These are phyloP conservation scores for Ceratina australensis DNA, from an alignment of 1,140 invertebrate species.

Conservation along the genomic window DNA sequence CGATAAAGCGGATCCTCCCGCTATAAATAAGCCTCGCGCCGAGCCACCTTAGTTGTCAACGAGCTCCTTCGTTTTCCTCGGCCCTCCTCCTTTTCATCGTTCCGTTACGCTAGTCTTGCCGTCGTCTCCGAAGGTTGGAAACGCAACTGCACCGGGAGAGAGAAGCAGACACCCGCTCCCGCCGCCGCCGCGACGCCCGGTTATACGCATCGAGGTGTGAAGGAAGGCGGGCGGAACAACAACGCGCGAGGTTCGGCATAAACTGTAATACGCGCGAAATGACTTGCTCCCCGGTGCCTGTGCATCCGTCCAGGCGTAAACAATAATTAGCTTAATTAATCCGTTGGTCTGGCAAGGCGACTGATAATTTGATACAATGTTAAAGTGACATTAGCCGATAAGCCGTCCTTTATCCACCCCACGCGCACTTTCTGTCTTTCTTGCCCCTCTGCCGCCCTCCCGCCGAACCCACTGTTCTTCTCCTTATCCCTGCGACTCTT, in stretches of 20 bases:
- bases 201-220: constrained; percentile 56
- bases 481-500: constrained; percentile 42
- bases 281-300: constrained; percentile 34
- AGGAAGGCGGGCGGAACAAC: constrained; percentile 37
- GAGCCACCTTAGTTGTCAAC: constrained; percentile 43
- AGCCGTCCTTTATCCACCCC: constrained; percentile 44
- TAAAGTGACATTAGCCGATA: constrained; percentile 70
- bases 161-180: constrained; percentile 7
- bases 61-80: constrained; percentile 12
- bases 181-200: constrained; percentile 1
- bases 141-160: constrained; percentile 37
- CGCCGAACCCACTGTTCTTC: not conserved
- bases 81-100: not conserved
- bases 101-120: not conserved
- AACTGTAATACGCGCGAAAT: constrained; percentile 54
- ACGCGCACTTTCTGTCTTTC: constrained; percentile 22
- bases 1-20: constrained; percentile 41
- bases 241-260: constrained; percentile 44
- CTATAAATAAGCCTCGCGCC: constrained; percentile 47
- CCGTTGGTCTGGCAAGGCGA: constrained; percentile 60
- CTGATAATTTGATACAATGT: constrained; percentile 68
- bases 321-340: constrained; percentile 75
- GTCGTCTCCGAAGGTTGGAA: constrained; percentile 7
- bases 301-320: constrained; percentile 60
- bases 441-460: too few relatives aligned